Evolutionary conservation across 2,797 vertebrate genomes (phyloP), one percentile per base, ranked within the genome.

Genomic region (Menidia menidia): DNA sequence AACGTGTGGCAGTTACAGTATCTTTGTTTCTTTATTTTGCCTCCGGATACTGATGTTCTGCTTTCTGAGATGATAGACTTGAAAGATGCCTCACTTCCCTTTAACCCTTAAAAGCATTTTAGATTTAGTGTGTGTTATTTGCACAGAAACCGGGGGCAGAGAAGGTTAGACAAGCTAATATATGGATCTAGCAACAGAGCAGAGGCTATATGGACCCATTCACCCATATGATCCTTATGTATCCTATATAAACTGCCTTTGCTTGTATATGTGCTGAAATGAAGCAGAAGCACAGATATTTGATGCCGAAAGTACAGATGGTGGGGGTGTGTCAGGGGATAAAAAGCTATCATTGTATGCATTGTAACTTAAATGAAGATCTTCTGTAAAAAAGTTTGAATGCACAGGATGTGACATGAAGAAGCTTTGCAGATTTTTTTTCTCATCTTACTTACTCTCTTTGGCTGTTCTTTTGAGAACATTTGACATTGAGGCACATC

Each of bases 171-270:
- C 56, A 51, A 77, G 71, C 79, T 87, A 87, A 87, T 91, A 75
- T 88, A 81, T 87, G 71, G 83, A 77, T 78, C 82, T 85, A 85
- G 77, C 77, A 54, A 33, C 72, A 85, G 76, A 87, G 82, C 80
- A 84, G 60, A 83, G 83, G 73, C 70, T 82, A 47, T 45, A 58
- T 66, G 56, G 68, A 55, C 59, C 84, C 56, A 75, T 68, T 63
- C 77, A 84, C 88, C 89, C 83, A 53, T 60, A 12, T 85, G 75
- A 86, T 44, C 75, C 83, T 74, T 77, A 84, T 83, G 92, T 81
- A 61, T 77, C 42, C 64, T 64, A 68, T 64, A 67, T 75, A 86
- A 83, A 89, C 79, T 87, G 50, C 71, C 61, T 67, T 85, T 73
- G 42, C 4, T 4, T 68, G 31, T 65, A 32, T 72, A 41, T 56